phyloP scores from a whole-genome alignment of 1,140 invertebrate genomes.

The Bombus turneri region DNA sequence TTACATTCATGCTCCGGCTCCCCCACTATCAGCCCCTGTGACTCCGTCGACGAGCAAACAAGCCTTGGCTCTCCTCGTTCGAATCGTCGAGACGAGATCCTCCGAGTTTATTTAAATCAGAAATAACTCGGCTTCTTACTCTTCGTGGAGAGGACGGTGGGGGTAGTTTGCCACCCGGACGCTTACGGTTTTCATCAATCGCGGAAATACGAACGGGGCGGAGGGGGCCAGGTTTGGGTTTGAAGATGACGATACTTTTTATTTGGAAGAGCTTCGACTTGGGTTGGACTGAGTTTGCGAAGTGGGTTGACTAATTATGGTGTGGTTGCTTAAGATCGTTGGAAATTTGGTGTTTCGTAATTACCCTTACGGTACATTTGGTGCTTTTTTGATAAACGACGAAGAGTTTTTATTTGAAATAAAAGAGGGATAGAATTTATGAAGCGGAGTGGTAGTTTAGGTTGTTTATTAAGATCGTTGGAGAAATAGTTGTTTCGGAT shows the following conservation, averaged over 20 bases:
- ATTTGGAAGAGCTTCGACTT: too few species aligned
- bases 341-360: too few species aligned
- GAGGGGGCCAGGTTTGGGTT: not conserved
- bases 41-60: slow-evolving; percentile 43
- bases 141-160: not conserved
- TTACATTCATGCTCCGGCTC: slow-evolving; percentile 71
- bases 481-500: too few species aligned
- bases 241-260: not conserved
- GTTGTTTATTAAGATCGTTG: too few species aligned
- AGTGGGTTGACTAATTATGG: too few species aligned
- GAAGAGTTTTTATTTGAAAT: too few species aligned
- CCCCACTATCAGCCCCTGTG: slow-evolving; percentile 29
- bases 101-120: slow-evolving; percentile 71
- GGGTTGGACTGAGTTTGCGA: too few species aligned
- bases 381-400: too few species aligned
- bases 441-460: too few species aligned
- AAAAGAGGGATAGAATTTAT: too few species aligned
- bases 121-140: slow-evolving; percentile 62
- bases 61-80: slow-evolving; percentile 43
- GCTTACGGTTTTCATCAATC: slow-evolving; percentile 30
- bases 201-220: not conserved
- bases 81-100: slow-evolving; percentile 68
- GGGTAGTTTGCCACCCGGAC: slow-evolving; percentile 2
- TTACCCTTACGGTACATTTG: too few species aligned
- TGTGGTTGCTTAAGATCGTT: too few species aligned